Evolutionary conservation across 2,888 invertebrate species (phyloP), one percentile per base, ranked within the genome.

Genomic region (Troides helena): DNA sequence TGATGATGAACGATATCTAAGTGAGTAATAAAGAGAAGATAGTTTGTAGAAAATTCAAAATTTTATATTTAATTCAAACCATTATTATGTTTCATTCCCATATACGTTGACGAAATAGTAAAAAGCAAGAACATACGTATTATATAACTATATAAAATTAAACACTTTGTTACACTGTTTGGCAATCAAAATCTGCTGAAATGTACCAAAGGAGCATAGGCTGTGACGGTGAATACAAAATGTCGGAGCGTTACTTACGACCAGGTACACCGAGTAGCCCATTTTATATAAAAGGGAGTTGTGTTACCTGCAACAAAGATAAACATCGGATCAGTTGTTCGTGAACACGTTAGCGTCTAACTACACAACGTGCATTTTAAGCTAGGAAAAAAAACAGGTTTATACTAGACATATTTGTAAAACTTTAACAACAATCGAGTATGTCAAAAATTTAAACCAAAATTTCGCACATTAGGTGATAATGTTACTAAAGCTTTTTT

Each of bases 261-360:
- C 46, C 62, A n/a, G 59, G 58, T 61, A 60, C 56, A 69, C 60
- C 69, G 65, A 70, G 67, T 64, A 50, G 53, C 63, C 72, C 68
- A 75, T 77, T 74, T 69, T 73, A 59, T 72, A 61, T 71, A 68
- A 67, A 71, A 69, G 70, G 71, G 73, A 72, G 62, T 71, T 69
- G 72, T 70, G 75, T 81, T 85, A 85, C 84, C 84, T 85, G 81
- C 66, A 85, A 84, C 77, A 80, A 79, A 75, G 71, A 71, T n/a
- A 76, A 72, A 63, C 65, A 68, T 70, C 67, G 72, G n/a, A 70
- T 65, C 56, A 72, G 64, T 65, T 62, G 65, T 62, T 65, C 58
- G 61, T 63, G 43, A 10, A 71, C 50, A 67, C 62, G 67, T 59
- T 59, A 60, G 62, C 70, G 36, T 60, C 67, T 68, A 62, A 62